Evolutionary conservation across 2,888 invertebrate genomes (phyloP).

Genomic region (Acrobasis repandana): DNA sequence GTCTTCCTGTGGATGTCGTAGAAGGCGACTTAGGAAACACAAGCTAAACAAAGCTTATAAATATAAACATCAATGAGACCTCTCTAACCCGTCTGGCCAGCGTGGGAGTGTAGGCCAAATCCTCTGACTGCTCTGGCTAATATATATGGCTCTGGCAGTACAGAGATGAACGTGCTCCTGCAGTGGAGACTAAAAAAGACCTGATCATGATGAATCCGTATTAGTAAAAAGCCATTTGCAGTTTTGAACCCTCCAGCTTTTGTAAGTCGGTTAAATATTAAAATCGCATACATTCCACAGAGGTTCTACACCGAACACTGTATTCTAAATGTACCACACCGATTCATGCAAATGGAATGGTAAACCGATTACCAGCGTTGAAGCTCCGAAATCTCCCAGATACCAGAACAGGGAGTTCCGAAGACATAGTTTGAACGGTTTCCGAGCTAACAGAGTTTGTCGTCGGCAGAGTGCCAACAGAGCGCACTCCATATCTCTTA

Average conservation of each 20-base stretch:
- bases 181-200: no score
- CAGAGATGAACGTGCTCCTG: no score
- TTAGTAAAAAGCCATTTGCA: no score
- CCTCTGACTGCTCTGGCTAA: no score
- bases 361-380: constrained; percentile 21
- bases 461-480: constrained; percentile 53
- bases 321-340: neutral
- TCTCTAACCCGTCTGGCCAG: no score
- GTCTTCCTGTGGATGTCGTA: no score
- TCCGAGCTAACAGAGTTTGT: constrained; percentile 50
- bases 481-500: constrained; percentile 41
- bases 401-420: neutral
- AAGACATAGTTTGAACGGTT: constrained; percentile 40
- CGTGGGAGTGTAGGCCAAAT: no score
- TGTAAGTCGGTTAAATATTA: neutral
- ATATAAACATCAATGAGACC: no score
- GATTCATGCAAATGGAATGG: constrained; percentile 21
- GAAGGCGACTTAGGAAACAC: no score
- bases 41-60: no score
- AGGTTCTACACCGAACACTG: neutral
- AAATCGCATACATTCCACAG: neutral
- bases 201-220: no score
- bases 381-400: neutral
- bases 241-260: neutral
- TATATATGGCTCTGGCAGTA: no score